Base-by-base conservation (phyloP, 2,888 invertebrate genomes). In the Machimus rusticus region DNA sequence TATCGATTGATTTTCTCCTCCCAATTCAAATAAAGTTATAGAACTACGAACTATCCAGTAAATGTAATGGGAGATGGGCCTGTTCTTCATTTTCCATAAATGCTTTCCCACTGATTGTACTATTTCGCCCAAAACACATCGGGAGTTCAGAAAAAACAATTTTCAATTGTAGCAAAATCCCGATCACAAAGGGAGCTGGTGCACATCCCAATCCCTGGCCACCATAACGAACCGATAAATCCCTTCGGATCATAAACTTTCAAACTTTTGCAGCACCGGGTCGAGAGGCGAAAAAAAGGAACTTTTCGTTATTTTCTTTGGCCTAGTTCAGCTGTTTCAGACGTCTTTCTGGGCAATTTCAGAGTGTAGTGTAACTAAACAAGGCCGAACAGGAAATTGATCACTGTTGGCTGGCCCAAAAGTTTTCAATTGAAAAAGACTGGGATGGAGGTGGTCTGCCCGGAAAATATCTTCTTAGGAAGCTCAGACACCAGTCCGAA, bases 281-380 rank as follows among this genome's bases (percentile, higher is more conserved):
- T 28, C 19, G 28, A 19, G 55, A 19, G 0, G 12, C 66, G 66
- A 66, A 66, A 28, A 66, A 66, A 77, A n/a, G n/a, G 16, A 39
- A 39, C 39, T 39, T 77, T 19, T 34, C 31, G 77, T 77, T 39
- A 37, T 77, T 19, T 77, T 77, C 19, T 39, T 39, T 39, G 37
- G 37, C 77, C 37, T 37, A 77, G 77, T 77, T 77, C n/a, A 14
- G 6, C 37, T 34, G 31, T 77, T 77, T 37, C 39, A 77, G 39
- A 19, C 77, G 23, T 37, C 77, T 77, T 77, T 9, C 66, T 34
- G 77, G 77, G 77, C 77, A 77, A 77, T 77, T 77, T 77, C 77
- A 19, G 37, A 39, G 77, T 77, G 37, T 77, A 39, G 77, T 77
- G 37, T 77, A 77, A 77, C 77, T 77, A 77, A 77, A 39, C 77